Conservation (phyloP, 2,888 invertebrate species). For the Anaspis maculata region DNA sequence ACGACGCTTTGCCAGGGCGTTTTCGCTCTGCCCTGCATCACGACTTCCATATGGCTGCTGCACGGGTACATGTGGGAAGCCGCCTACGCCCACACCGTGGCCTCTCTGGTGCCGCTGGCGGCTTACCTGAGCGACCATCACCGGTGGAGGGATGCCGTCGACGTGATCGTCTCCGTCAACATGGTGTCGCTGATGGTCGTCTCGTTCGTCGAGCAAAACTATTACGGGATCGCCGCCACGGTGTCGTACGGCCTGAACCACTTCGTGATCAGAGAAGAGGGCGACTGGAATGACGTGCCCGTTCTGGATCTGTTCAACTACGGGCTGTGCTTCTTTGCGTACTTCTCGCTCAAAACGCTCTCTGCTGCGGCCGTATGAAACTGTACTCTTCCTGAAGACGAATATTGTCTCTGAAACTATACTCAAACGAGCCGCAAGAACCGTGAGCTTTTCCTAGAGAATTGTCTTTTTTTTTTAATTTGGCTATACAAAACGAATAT, state of each 20-base stretch:
- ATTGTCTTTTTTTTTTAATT: too few relatives aligned
- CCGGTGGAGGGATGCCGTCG: conserved; percentile 23
- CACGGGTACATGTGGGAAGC: conserved; percentile 21
- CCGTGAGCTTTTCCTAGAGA: too few relatives aligned
- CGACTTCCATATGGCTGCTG: conserved; percentile 22
- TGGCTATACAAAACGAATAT: too few relatives aligned
- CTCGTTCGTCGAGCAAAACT: conserved; percentile 30
- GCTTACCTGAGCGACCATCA: conserved; percentile 21
- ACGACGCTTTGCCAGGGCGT: conserved; percentile 28
- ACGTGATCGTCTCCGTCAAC: conserved; percentile 24
- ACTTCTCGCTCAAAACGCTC: conserved; percentile 33
- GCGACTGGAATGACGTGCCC: conserved; percentile 30
- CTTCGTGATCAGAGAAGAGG: conserved; percentile 29
- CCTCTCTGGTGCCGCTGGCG: conserved; percentile 26
- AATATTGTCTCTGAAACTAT: too few relatives aligned
- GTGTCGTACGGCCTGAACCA: conserved; percentile 32
- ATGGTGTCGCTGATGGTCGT: conserved; percentile 26
- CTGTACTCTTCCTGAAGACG: too few relatives aligned
- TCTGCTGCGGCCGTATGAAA: too few relatives aligned
- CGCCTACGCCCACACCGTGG: conserved; percentile 16
- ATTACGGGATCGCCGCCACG: conserved; percentile 28
- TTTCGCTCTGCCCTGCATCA: conserved; percentile 26
- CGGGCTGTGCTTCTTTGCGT: conserved; percentile 37
- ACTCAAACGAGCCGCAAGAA: too few relatives aligned
- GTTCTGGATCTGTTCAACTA: conserved; percentile 37